Percentiles rank a stretch among this genome's conserved stretches.
phyloP scores from a whole-genome alignment of 2,888 invertebrate species.

The Kryphioiulus occultus region DNA sequence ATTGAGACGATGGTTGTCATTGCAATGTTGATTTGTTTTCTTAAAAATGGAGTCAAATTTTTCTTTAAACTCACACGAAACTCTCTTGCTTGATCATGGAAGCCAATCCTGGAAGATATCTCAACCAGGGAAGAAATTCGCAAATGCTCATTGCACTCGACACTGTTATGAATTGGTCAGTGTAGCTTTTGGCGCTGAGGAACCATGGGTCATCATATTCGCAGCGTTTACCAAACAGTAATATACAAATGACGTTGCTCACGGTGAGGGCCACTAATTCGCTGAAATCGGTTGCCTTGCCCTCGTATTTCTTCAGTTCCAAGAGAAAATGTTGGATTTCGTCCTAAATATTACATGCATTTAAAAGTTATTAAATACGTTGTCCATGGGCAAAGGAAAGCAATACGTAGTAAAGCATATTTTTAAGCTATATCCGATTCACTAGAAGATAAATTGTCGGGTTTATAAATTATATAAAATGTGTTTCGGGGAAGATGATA shows the following conservation, averaged over 20 bases:
- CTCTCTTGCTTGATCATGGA: neutral
- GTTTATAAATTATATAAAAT: too few relatives aligned
- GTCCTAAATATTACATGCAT: neutral
- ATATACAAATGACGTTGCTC: conserved; percentile 26
- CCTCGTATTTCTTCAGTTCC: conserved; percentile 20
- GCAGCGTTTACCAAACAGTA: conserved; percentile 36
- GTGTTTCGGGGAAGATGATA: too few relatives aligned
- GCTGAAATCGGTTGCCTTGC: neutral
- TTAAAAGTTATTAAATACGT: too few relatives aligned
- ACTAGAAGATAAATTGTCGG: too few relatives aligned
- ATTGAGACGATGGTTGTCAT: too few relatives aligned
- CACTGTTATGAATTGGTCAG: neutral
- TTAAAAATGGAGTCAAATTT: neutral
- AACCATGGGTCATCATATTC: conserved; percentile 47
- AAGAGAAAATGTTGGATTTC: conserved; percentile 48
- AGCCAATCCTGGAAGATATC: conserved; percentile 30
- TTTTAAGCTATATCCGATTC: too few relatives aligned
- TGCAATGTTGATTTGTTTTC: neutral
- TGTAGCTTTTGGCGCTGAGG: neutral
- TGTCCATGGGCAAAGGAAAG: too few relatives aligned
- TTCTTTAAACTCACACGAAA: neutral
- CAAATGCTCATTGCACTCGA: neutral
- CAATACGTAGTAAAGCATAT: neutral
- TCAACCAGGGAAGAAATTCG: conserved; percentile 48
- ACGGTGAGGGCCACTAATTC: conserved; percentile 42